Evolutionary conservation across 2,113 vertebrate species (phyloP).

Genomic region (Sander lucioperca): DNA sequence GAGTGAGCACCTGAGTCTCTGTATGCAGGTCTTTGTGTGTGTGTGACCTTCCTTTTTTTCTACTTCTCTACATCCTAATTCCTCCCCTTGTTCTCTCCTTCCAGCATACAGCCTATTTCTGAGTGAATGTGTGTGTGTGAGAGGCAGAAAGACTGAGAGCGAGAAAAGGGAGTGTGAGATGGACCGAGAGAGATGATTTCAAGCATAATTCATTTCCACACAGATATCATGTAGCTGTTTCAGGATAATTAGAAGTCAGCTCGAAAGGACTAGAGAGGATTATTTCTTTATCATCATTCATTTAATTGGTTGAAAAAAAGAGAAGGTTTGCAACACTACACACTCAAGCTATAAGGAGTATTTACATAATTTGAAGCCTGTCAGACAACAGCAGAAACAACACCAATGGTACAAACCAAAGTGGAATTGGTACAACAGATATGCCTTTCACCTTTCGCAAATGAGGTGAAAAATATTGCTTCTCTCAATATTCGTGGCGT

Average conservation of each 20-base stretch:
- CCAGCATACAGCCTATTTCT: slow-evolving; percentile 26
- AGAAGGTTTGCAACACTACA: slow-evolving; percentile 63
- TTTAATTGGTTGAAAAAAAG: slow-evolving; percentile 76
- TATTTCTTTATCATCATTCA: slow-evolving; percentile 62
- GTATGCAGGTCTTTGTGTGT: slow-evolving; percentile 56
- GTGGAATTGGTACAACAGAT: slow-evolving; percentile 41
- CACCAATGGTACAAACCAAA: slow-evolving; percentile 62
- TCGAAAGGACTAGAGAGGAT: slow-evolving; percentile 46
- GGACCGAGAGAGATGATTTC: slow-evolving; percentile 43
- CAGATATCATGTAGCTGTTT: slow-evolving; percentile 47
- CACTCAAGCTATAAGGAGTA: slow-evolving; percentile 64
- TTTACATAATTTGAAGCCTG: slow-evolving; percentile 75
- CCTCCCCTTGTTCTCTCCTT: neutral
- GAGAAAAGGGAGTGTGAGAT: slow-evolving; percentile 19
- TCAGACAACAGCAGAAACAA: slow-evolving; percentile 57
- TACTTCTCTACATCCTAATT: slow-evolving; percentile 7
- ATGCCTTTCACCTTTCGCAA: slow-evolving; percentile 9
- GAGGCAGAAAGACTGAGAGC: slow-evolving; percentile 1
- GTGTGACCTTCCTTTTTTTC: neutral
- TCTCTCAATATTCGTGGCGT: neutral
- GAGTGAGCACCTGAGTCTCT: slow-evolving; percentile 43
- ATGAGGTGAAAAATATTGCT: slow-evolving; percentile 18
- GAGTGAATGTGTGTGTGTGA: slow-evolving; percentile 27
- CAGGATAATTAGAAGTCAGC: slow-evolving; percentile 59
- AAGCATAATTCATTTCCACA: slow-evolving; percentile 55